These are phyloP conservation scores for Ciconia boyciana DNA, from an alignment of 2,113 vertebrate species.

Conservation along the genomic window DNA sequence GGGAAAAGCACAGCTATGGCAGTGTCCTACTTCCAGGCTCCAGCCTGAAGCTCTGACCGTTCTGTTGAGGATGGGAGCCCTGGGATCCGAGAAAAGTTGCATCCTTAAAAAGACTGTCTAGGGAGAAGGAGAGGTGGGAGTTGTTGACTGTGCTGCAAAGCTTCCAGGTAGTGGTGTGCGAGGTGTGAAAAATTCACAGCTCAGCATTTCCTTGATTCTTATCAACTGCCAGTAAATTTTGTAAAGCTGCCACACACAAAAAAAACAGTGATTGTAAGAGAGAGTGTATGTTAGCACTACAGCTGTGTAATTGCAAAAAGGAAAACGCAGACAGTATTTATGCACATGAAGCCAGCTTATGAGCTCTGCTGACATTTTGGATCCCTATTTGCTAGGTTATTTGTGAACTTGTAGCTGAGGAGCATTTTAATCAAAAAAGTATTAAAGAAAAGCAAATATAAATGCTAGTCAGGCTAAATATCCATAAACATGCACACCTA, in stretches of 20 bases:
- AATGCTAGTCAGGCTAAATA: neutral
- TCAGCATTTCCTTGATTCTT: slow-evolving; percentile 2
- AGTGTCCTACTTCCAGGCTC: neutral
- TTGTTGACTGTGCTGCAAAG: neutral
- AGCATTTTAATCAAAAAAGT: neutral
- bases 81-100: neutral
- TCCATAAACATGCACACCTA: neutral
- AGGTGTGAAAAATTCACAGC: slow-evolving; percentile 7
- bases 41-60: neutral
- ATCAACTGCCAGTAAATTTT: neutral
- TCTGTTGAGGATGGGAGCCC: neutral
- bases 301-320: neutral
- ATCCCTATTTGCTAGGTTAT: neutral
- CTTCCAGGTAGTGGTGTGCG: neutral
- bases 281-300: neutral
- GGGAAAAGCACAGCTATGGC: neutral
- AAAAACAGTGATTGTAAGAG: neutral
- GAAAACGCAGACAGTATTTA: neutral
- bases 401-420: neutral
- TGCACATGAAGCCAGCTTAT: neutral
- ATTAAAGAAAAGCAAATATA: neutral
- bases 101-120: neutral
- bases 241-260: neutral
- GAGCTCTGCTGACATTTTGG: neutral
- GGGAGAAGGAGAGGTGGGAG: neutral